Base-by-base conservation (phyloP, 2,888 invertebrate species). In the Drosophila fulvimacula region DNA sequence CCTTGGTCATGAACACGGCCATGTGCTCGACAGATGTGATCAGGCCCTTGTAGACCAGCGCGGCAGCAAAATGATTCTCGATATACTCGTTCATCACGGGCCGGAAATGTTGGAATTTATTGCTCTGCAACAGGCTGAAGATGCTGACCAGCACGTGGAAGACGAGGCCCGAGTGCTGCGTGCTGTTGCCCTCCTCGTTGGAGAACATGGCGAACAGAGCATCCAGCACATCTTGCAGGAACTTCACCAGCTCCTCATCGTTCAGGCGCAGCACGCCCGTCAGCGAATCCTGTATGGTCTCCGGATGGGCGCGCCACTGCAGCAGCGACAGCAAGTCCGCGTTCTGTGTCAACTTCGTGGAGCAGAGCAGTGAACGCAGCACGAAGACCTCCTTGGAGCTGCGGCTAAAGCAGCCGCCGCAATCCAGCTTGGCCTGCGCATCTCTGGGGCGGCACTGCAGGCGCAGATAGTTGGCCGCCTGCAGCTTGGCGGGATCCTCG, bases 321-420 rank as follows among this genome's bases (percentile, higher is more conserved):
- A 99, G 93, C 46, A 98, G 93, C 6, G 97, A 97, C 69, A 98
- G 92, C 34, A 98, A 93, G 93, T 98, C 98, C 88, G 97, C 96
- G 90, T 98, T 98, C 93, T 98, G 98, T 0, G 99, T 98, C 10
- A 98, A 93, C 92, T 99, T 99, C n/a, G 98, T 98, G 24, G 98
- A 98, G 92, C 98, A 98, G 27, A 99, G 93, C 42, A 97, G 92
- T 0, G 98, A 98, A 85, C 95, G 95, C 11, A 98, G 95, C 44
- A 95, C 95, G 68, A 98, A 96, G 15, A 95, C 94, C 93, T 98
- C 98, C 92, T 97, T 97, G 73, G 96, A 95, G 77, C 97, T 97
- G 82, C 96, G 94, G 74, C 95, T 95, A 92, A 97, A 97, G 51
- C 94, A 91, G 1, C 93, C 92, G 71, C 91, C 92, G 36, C 92